phyloP scores from a whole-genome alignment of 2,113 vertebrate genomes.

The Mustela lutreola region DNA sequence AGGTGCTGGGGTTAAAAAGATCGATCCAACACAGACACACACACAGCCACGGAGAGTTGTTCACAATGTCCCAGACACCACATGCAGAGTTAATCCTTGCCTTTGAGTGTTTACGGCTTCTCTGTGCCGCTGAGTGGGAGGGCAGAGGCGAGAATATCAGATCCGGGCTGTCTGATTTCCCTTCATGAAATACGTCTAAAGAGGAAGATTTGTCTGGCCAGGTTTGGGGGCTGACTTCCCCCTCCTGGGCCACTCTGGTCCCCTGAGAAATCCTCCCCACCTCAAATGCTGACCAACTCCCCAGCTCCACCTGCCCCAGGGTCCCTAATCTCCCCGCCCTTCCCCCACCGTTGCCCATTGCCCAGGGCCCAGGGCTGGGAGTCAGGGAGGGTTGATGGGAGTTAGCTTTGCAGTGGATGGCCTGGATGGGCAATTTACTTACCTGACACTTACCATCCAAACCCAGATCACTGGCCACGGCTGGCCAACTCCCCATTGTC shows the following conservation, averaged over 20 bases:
- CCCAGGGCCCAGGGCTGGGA: neutral
- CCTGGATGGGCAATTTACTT: neutral
- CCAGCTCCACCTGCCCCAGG: neutral
- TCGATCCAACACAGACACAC: conserved; percentile 67
- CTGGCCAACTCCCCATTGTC: neutral
- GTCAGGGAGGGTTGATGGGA: neutral
- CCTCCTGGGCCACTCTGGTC: neutral
- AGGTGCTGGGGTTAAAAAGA: conserved; percentile 62
- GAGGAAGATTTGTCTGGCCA: neutral
- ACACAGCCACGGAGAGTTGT: neutral
- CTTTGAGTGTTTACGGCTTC: conserved; percentile 68
- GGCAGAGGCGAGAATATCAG: neutral
- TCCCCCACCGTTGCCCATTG: neutral
- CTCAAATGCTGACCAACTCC: neutral
- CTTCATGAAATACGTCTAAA: neutral
- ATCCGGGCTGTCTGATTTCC: neutral
- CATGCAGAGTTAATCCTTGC: conserved; percentile 72
- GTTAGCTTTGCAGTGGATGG: neutral
- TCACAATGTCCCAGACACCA: conserved; percentile 77
- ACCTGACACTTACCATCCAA: neutral
- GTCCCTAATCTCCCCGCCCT: neutral
- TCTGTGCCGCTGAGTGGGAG: neutral
- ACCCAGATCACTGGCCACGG: neutral
- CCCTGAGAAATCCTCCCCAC: neutral
- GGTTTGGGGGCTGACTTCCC: neutral